These are phyloP conservation scores for Philonicus albiceps DNA, from an alignment of 2,888 invertebrate genomes.

Conservation along the genomic window DNA sequence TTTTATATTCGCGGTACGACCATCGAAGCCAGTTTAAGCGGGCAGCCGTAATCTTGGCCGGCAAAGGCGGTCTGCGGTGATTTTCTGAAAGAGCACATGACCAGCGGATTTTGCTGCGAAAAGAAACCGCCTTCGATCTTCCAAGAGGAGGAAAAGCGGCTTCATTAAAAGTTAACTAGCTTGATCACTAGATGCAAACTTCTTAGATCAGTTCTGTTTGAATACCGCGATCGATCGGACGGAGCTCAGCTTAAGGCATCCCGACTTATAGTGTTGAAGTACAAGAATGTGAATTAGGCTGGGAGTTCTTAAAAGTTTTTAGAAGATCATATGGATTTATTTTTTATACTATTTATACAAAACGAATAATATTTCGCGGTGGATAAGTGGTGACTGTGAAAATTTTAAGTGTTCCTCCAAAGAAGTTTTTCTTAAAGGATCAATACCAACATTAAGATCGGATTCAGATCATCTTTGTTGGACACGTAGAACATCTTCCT, in stretches of 20 bases:
- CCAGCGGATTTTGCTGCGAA: background rate
- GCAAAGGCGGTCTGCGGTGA: background rate
- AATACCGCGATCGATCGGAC: slow-evolving; percentile 56
- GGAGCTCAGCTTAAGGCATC: slow-evolving; percentile 35
- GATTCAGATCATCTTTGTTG: background rate
- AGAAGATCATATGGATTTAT: background rate
- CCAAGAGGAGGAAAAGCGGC: background rate
- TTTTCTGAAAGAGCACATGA: background rate
- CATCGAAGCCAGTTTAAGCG: background rate
- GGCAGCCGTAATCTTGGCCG: background rate
- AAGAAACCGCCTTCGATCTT: slow-evolving; percentile 4
- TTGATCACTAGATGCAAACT: slow-evolving; percentile 2
- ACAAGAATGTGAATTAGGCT: background rate
- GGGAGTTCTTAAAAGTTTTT: slow-evolving; percentile 2
- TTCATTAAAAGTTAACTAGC: background rate
- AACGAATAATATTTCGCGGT: background rate
- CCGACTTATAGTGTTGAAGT: background rate
- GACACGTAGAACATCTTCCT: background rate
- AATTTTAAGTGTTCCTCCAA: background rate
- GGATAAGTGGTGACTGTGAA: background rate
- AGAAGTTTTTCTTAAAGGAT: background rate
- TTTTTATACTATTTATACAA: background rate
- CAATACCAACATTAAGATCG: background rate
- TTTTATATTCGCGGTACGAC: background rate
- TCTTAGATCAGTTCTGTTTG: slow-evolving; percentile 58